Base-by-base conservation (phyloP, 2,113 vertebrate species). In the Tricholaema leucomelas region DNA sequence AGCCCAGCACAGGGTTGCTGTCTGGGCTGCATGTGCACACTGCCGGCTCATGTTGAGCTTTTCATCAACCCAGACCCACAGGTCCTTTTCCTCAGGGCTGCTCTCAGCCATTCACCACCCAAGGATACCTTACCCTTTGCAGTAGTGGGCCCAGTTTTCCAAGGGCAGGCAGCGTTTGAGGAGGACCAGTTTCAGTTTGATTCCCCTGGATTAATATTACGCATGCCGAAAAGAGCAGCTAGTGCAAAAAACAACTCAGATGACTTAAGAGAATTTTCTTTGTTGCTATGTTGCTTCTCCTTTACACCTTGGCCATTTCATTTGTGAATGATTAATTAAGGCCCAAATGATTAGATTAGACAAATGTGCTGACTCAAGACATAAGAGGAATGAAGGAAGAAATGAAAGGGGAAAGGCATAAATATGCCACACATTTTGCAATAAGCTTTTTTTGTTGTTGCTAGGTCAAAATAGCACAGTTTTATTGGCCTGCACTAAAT, bases 241-340 rank as follows among this genome's bases (percentile, higher is more conserved):
- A 20, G 8, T 28, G 38, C 6, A 73, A 40, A 82, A 89, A 46
- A 17, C 20, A 92, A 35, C 4, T 42, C n/a, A 82, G 40, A 59
- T 42, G 12, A 73, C n/a, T 40, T 55, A 27, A 64, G 75, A 59
- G 36, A 61, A 23, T 88, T 80, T 63, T 48, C 61, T 58, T 82
- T 63, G 85, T 82, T 89, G 87, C 78, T 50, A 33, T 50, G 55
- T 64, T 38, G 46, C 85, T 93, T 76, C 84, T 94, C 71, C 54
- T 80, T 77, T 85, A 94, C 90, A 91, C 81, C 23, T 64, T 63
- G 38, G 50, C 35, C 77, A 50, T 72, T 70, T 55, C 30, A 36
- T 17, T 36, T 82, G 75, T 83, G 52, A 93, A 73, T 87, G 8
- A 92, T 87, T 93, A 85, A 91, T 77, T 87, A 52, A 82, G 60